Evolutionary conservation across 2,888 invertebrate species (phyloP).

Genomic region (Hypsopygia costalis): DNA sequence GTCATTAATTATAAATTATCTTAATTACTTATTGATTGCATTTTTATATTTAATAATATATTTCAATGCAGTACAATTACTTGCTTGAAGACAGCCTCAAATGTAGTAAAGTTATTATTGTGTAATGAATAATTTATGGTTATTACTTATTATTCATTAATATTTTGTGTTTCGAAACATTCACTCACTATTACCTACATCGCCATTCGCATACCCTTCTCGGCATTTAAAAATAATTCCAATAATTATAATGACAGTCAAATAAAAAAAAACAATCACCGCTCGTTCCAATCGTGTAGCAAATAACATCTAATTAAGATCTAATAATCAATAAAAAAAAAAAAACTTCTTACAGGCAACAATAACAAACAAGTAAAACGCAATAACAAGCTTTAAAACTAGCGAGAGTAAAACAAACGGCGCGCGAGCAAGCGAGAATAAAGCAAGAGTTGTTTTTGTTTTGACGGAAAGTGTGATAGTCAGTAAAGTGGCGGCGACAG

Average conservation of each 20-base stretch:
- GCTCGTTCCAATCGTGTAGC: constrained; percentile 17
- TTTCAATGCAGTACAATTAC: background rate
- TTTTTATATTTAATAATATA: background rate
- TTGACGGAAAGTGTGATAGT: constrained; percentile 31
- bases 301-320: background rate
- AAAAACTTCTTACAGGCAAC: constrained; percentile 9
- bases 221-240: background rate
- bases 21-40: constrained; percentile 6
- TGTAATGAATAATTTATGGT: background rate
- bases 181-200: background rate
- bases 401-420: constrained; percentile 5
- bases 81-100: no score
- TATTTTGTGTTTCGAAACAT: background rate
- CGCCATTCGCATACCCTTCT: constrained; percentile 9
- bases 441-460: constrained; percentile 15
- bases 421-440: constrained; percentile 6
- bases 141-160: background rate
- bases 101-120: no score
- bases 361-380: constrained; percentile 10
- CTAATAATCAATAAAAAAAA: constrained; percentile 2
- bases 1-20: constrained; percentile 13
- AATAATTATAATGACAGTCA: no score
- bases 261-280: constrained; percentile 11
- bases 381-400: constrained; percentile 8
- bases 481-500: constrained; percentile 66